Evolutionary conservation across 2,113 vertebrate genomes (phyloP).

Genomic region (Ellobius talpinus): DNA sequence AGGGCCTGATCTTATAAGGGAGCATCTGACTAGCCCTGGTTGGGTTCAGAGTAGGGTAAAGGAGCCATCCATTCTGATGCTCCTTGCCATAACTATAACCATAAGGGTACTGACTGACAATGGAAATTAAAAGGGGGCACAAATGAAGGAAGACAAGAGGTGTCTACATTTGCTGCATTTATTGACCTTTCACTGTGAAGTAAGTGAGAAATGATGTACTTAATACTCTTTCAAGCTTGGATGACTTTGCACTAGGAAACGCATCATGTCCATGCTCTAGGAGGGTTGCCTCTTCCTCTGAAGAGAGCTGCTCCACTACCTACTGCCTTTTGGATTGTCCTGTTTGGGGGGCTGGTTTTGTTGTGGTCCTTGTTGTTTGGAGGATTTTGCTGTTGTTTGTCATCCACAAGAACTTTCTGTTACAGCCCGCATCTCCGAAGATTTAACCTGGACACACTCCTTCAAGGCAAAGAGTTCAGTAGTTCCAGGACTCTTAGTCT

Average conservation of each 20-base stretch:
- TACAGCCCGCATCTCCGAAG: neutral
- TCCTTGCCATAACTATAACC: conserved; percentile 20
- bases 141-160: neutral
- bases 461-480: conserved; percentile 18
- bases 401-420: neutral
- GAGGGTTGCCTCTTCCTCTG: neutral
- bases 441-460: neutral
- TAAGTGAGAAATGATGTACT: conserved; percentile 25
- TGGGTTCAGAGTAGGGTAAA: neutral
- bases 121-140: conserved; percentile 33
- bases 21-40: neutral
- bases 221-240: conserved; percentile 9
- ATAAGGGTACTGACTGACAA: conserved; percentile 24
- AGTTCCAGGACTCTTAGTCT: neutral
- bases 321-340: neutral
- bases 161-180: conserved; percentile 25
- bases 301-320: conserved; percentile 23
- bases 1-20: neutral
- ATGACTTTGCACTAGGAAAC: conserved; percentile 14
- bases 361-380: neutral
- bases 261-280: neutral
- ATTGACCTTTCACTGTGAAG: conserved; percentile 20
- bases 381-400: neutral
- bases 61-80: neutral
- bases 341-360: neutral